Percentiles rank a stretch among this genome's conserved stretches.
Evolutionary conservation across 2,797 vertebrate species (phyloP).

Genomic region (Gadopsis bispinosus): DNA sequence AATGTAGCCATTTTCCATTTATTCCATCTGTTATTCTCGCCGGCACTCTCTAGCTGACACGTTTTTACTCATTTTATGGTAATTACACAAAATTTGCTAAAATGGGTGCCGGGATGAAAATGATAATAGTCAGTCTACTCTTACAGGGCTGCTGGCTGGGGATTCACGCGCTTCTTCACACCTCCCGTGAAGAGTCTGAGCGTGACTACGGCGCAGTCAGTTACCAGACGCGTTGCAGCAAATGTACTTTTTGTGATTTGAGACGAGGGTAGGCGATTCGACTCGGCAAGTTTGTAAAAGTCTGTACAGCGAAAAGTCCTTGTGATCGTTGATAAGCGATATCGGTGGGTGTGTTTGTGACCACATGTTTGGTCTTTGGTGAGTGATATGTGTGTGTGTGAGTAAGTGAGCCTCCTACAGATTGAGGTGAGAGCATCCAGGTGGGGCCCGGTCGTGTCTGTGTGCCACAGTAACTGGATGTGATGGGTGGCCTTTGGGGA

Average conservation of each 20-base stretch:
- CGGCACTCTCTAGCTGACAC: conserved; percentile 34
- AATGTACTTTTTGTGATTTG: conserved; percentile 33
- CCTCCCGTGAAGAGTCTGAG: conserved; percentile 30
- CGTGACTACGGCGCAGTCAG: conserved; percentile 19
- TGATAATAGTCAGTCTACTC: conserved; percentile 44
- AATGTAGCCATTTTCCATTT: conserved; percentile 53
- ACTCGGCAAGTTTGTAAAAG: conserved; percentile 44
- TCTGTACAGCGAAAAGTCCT: conserved; percentile 36
- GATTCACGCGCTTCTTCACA: conserved; percentile 34
- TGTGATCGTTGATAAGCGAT: conserved; percentile 59
- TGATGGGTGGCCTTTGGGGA: conserved; percentile 81
- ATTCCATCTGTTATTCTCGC: conserved; percentile 64
- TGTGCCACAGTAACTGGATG: conserved; percentile 81
- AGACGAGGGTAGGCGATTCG: conserved; percentile 32
- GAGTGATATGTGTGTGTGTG: conserved; percentile 43
- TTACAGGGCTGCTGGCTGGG: conserved; percentile 26
- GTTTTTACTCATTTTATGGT: conserved; percentile 62
- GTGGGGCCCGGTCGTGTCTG: conserved; percentile 74
- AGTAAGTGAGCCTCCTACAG: conserved; percentile 66
- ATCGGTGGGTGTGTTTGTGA: conserved; percentile 30
- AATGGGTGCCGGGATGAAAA: conserved; percentile 43
- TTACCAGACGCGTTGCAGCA: background rate
- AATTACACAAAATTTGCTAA: conserved; percentile 67
- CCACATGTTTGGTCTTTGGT: conserved; percentile 65
- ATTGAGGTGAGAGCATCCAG: conserved; percentile 79